Evolutionary conservation across 92 coral and sea anemone species (phyloP).

Genomic region (Virgularia gustaviana): DNA sequence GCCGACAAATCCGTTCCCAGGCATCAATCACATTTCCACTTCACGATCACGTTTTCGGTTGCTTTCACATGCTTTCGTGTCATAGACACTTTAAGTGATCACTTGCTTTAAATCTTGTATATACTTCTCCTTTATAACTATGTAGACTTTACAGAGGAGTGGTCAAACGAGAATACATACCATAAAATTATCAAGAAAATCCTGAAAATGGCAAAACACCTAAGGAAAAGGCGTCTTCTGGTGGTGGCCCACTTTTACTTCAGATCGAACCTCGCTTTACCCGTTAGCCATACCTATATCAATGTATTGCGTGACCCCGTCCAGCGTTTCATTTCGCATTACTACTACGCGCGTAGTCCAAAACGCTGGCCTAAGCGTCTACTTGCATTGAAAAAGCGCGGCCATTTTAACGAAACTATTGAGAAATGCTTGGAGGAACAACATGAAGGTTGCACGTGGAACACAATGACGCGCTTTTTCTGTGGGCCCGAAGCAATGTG

Average conservation of each 20-base stretch:
- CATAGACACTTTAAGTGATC: neutral
- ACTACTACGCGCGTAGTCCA: slow-evolving; percentile 66
- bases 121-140: too few relatives aligned
- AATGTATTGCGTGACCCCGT: slow-evolving; percentile 91
- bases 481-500: slow-evolving; percentile 80
- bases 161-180: slow-evolving; percentile 64
- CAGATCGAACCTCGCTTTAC: slow-evolving; percentile 54
- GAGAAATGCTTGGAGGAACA: slow-evolving; percentile 64
- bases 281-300: slow-evolving; percentile 74
- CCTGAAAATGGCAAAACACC: slow-evolving; percentile 54
- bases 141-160: slow-evolving; percentile 85
- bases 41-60: too few relatives aligned
- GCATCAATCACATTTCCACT: too few relatives aligned
- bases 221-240: slow-evolving; percentile 63
- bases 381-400: slow-evolving; percentile 55
- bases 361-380: slow-evolving; percentile 60
- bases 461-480: slow-evolving; percentile 85
- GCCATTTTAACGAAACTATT: slow-evolving; percentile 63
- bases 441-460: slow-evolving; percentile 78
- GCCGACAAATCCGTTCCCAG: too few relatives aligned
- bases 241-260: slow-evolving; percentile 92
- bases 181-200: slow-evolving; percentile 68
- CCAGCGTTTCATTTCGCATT: slow-evolving; percentile 84
- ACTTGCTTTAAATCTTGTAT: neutral
- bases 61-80: neutral